Evolutionary conservation across 1,140 invertebrate species (phyloP).

Genomic region (Xylocopa sonorina): DNA sequence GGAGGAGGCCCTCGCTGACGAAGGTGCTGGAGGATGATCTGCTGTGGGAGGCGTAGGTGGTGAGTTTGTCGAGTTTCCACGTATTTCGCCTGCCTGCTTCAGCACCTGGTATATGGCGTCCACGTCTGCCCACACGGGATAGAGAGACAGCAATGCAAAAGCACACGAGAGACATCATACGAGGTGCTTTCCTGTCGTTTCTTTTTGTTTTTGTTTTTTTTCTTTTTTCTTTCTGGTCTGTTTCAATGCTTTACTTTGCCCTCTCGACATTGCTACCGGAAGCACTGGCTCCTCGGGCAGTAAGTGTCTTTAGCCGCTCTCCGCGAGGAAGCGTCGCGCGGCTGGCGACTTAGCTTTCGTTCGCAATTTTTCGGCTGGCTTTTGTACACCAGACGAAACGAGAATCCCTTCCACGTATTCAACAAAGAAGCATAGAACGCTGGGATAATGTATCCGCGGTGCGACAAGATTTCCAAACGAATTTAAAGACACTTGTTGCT

Average conservation of each 20-base stretch:
- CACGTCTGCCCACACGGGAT: slow-evolving; percentile 84
- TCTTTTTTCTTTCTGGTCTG: not conserved
- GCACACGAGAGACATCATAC: slow-evolving; percentile 31
- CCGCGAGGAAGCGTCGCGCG: too few species aligned
- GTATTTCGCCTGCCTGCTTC: slow-evolving; percentile 94
- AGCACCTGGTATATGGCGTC: slow-evolving; percentile 96
- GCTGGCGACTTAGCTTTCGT: too few species aligned
- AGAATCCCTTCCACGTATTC: too few species aligned
- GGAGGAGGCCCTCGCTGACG: slow-evolving; percentile 81
- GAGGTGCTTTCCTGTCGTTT: slow-evolving; percentile 15
- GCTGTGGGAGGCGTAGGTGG: slow-evolving; percentile 81
- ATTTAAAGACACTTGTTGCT: slow-evolving; percentile 21
- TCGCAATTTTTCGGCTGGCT: too few species aligned
- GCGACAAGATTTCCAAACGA: not conserved
- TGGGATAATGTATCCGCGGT: too few species aligned
- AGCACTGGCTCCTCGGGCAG: not conserved
- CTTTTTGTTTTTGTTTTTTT: slow-evolving; percentile 30
- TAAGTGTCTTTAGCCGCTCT: not conserved
- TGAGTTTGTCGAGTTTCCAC: slow-evolving; percentile 81
- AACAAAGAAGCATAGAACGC: too few species aligned
- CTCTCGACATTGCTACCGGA: too few species aligned
- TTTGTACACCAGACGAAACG: too few species aligned
- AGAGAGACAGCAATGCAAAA: slow-evolving; percentile 60
- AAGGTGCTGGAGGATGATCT: slow-evolving; percentile 77
- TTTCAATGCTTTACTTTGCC: not conserved